These are phyloP conservation scores for Callipepla californica DNA, from an alignment of 2,113 vertebrate genomes.

Conservation along the genomic window DNA sequence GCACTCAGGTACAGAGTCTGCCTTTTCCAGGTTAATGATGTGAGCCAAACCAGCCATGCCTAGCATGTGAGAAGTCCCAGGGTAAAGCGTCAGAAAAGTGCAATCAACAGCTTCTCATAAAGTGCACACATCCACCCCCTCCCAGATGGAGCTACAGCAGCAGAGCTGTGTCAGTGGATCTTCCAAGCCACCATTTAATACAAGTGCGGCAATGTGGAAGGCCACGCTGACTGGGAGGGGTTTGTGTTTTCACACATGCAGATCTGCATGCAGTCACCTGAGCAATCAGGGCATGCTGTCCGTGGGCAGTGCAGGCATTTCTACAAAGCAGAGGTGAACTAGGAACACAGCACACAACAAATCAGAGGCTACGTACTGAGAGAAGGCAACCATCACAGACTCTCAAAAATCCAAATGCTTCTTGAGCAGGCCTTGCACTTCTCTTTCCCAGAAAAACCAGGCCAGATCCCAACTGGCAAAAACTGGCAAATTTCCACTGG, in stretches of 20 bases:
- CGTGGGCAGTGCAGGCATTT: neutral
- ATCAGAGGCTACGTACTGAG: neutral
- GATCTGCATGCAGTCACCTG: neutral
- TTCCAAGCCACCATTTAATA: neutral
- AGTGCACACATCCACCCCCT: constrained; percentile 5
- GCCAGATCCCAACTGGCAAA: constrained; percentile 69
- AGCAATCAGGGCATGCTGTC: accelerated
- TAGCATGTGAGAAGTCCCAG: neutral
- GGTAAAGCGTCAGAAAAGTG: neutral
- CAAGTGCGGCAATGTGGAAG: neutral
- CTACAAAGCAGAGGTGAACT: neutral
- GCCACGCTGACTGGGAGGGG: neutral
- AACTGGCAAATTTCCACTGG: constrained; percentile 66
- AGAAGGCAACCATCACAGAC: constrained; percentile 24
- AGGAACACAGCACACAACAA: neutral
- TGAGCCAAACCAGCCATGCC: neutral
- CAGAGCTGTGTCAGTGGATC: neutral
- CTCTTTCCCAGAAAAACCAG: constrained; percentile 64
- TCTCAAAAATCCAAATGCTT: constrained; percentile 39
- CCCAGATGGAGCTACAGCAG: constrained; percentile 21
- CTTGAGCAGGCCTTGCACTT: constrained; percentile 23
- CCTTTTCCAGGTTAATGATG: constrained; percentile 42
- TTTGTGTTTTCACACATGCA: neutral
- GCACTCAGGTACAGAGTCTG: constrained; percentile 45
- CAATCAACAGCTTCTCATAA: neutral